Evolutionary conservation across 2,113 vertebrate genomes (phyloP).

Genomic region (Catharus fuscescens): DNA sequence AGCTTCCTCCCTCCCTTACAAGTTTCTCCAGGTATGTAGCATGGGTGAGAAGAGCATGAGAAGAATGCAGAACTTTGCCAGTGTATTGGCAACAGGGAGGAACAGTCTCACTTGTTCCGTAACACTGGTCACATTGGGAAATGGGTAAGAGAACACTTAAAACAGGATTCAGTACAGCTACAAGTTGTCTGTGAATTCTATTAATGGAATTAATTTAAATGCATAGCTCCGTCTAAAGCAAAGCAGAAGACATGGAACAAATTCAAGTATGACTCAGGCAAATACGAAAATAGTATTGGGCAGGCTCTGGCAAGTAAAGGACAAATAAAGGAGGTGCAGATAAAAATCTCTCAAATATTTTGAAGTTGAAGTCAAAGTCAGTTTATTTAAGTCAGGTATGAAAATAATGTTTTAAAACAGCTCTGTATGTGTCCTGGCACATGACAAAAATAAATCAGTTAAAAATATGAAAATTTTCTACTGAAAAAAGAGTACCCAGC

Average conservation of each 20-base stretch:
- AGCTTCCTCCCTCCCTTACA: neutral
- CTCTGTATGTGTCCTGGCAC: neutral
- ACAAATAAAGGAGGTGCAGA: neutral
- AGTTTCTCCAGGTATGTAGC: neutral
- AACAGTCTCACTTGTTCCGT: neutral
- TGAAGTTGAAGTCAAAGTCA: neutral
- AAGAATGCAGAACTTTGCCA: neutral
- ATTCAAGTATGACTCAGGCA: constrained; percentile 11
- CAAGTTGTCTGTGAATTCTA: neutral
- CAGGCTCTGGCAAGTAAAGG: neutral
- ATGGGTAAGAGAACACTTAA: neutral
- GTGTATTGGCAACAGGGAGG: neutral
- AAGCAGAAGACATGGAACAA: neutral
- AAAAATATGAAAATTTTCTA: neutral
- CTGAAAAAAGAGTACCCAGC: neutral
- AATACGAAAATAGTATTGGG: constrained; percentile 29
- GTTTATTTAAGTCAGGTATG: neutral
- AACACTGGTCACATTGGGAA: neutral
- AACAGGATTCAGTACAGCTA: neutral
- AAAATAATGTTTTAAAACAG: neutral
- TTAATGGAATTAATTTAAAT: neutral
- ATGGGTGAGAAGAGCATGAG: neutral
- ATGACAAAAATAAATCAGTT: neutral
- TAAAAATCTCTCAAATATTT: neutral
- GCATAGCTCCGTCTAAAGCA: neutral